Conservation (phyloP, 2,113 vertebrate species). For the Antechinus flavipes region DNA sequence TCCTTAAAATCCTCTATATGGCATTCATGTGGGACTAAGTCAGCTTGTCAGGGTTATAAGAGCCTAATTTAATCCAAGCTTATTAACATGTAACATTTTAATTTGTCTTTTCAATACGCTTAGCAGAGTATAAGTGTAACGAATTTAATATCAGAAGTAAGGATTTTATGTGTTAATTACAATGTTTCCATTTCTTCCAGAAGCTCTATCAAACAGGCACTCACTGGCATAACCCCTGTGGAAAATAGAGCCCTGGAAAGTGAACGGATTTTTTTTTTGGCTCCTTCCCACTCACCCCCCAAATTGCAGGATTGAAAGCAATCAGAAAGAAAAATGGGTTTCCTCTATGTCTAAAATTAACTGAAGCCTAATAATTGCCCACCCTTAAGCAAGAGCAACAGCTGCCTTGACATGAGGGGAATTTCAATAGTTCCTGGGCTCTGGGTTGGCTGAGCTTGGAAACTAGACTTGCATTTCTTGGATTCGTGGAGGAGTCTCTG, state of each 20-base stretch:
- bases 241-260: constrained; percentile 71
- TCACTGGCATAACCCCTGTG: constrained; percentile 70
- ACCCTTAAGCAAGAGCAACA: constrained; percentile 24
- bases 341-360: constrained; percentile 64
- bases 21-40: constrained; percentile 36
- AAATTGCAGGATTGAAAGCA: constrained; percentile 25
- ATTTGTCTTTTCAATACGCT: constrained; percentile 70
- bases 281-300: constrained; percentile 18
- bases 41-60: constrained; percentile 55
- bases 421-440: fast-evolving
- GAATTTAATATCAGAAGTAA: constrained; percentile 81
- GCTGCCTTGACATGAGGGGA: constrained; percentile 41
- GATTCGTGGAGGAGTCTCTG: background rate
- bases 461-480: background rate
- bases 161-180: constrained; percentile 84
- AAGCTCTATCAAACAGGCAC: constrained; percentile 59
- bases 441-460: background rate
- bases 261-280: background rate
- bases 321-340: constrained; percentile 65
- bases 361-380: constrained; percentile 53
- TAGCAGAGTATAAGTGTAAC: constrained; percentile 70
- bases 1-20: constrained; percentile 51
- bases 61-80: constrained; percentile 66
- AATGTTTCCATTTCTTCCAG: constrained; percentile 79
- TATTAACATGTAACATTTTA: constrained; percentile 72